Evolutionary conservation across 2,113 vertebrate genomes (phyloP).

Genomic region (Grus americana): DNA sequence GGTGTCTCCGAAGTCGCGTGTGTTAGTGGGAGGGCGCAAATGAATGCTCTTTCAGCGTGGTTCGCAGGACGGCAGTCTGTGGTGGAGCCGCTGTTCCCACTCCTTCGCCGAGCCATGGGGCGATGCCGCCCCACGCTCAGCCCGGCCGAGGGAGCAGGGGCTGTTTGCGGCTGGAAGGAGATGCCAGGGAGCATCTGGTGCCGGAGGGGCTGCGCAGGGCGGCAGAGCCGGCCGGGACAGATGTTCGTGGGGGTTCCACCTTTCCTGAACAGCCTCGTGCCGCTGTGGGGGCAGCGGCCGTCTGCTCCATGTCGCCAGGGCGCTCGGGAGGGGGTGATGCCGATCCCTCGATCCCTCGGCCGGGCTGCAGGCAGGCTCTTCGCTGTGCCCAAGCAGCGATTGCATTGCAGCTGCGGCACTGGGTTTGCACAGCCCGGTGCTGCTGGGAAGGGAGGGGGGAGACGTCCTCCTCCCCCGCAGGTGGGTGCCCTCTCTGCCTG

Average conservation of each 20-base stretch:
- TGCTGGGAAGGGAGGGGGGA: neutral
- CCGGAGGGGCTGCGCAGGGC: neutral
- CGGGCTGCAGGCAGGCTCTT: neutral
- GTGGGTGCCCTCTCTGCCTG: neutral
- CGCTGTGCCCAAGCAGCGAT: neutral
- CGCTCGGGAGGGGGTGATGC: neutral
- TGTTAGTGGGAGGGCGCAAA: too few relatives aligned
- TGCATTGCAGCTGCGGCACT: fast-evolving
- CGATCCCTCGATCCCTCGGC: fast-evolving
- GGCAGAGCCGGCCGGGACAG: neutral
- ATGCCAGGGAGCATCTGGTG: neutral
- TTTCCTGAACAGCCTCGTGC: neutral
- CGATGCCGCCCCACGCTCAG: neutral
- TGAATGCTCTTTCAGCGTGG: neutral
- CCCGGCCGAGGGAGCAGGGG: neutral
- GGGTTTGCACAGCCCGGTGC: fast-evolving
- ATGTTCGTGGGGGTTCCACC: neutral
- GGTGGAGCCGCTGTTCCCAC: too few relatives aligned
- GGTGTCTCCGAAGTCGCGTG: neutral
- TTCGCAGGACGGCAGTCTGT: too few relatives aligned
- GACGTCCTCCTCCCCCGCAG: neutral
- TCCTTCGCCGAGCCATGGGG: neutral
- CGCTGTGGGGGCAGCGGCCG: neutral
- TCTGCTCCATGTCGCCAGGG: neutral
- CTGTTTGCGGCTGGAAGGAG: neutral